A percentile compares a stretch with the other conserved stretches of the same genome.
Conservation (phyloP, 2,888 invertebrate genomes). For the Apeira syringaria region DNA sequence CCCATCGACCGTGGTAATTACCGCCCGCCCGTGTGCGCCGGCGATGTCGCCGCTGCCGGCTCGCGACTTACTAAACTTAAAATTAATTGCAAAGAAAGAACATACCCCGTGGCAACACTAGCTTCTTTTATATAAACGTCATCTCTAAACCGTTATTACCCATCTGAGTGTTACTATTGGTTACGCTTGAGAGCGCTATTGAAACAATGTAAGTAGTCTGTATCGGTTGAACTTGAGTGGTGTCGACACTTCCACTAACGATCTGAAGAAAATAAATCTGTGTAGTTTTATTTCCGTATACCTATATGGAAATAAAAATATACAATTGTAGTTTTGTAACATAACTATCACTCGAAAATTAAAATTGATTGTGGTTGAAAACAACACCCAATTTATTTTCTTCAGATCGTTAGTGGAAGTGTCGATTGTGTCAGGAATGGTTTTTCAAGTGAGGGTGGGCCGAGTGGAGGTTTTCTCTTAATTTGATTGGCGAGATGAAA, state of each 20-base stretch:
- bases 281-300: too few species aligned
- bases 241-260: slow-evolving; percentile 71
- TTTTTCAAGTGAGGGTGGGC: slow-evolving; percentile 58
- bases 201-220: too few species aligned
- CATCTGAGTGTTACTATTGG: too few species aligned
- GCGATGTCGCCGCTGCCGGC: slow-evolving; percentile 68
- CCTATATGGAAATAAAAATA: too few species aligned
- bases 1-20: slow-evolving; percentile 73
- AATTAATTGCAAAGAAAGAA: slow-evolving; percentile 38
- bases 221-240: too few species aligned
- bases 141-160: too few species aligned
- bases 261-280: slow-evolving; percentile 39
- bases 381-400: slow-evolving; percentile 31
- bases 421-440: slow-evolving; percentile 60
- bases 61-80: slow-evolving; percentile 29
- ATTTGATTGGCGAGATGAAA: slow-evolving; percentile 70
- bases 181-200: too few species aligned
- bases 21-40: slow-evolving; percentile 68
- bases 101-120: too few species aligned
- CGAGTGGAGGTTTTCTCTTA: slow-evolving; percentile 56
- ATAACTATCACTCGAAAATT: slow-evolving; percentile 7
- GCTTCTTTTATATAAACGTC: too few species aligned
- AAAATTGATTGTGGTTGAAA: slow-evolving; percentile 18
- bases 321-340: slow-evolving; percentile 29
- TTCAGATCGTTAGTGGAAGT: slow-evolving; percentile 63